These are phyloP conservation scores for Tribolium freemani DNA, from an alignment of 2,888 invertebrate genomes.

Conservation along the genomic window DNA sequence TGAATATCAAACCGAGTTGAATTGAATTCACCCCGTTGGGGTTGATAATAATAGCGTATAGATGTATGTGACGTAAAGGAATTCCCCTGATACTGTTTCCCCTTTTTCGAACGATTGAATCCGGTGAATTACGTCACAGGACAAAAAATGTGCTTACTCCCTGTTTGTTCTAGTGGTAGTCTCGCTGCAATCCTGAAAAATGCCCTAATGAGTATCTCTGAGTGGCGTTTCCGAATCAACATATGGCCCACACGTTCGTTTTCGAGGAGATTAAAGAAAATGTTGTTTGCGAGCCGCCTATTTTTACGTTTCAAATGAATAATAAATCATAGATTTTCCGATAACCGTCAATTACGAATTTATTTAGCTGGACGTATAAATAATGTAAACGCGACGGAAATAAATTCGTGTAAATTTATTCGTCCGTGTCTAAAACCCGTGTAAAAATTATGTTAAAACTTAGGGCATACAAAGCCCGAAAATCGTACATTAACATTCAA, in stretches of 20 bases:
- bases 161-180: conserved; percentile 16
- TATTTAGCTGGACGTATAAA: conserved; percentile 1
- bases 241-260: conserved; percentile 28
- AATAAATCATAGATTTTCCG: conserved; percentile 24
- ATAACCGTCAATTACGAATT: conserved; percentile 26
- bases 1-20: conserved; percentile 25
- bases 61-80: conserved; percentile 33
- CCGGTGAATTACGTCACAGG: conserved; percentile 11
- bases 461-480: neutral
- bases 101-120: conserved; percentile 13
- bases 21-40: conserved; percentile 34
- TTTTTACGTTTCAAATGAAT: conserved; percentile 20
- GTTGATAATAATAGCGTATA: conserved; percentile 31
- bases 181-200: conserved; percentile 9
- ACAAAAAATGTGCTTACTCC: conserved; percentile 11
- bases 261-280: conserved; percentile 14
- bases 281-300: conserved; percentile 1
- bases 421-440: neutral
- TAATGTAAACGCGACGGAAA: conserved; percentile 2
- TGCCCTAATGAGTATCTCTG: conserved; percentile 4
- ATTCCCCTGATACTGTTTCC: conserved; percentile 28
- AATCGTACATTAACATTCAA: conserved; percentile 4
- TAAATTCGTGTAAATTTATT: conserved; percentile 3
- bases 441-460: conserved; percentile 4
- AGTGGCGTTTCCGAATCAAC: conserved; percentile 34